These are phyloP conservation scores for Alethe castanea DNA, from an alignment of 2,113 vertebrate genomes.

Conservation along the genomic window DNA sequence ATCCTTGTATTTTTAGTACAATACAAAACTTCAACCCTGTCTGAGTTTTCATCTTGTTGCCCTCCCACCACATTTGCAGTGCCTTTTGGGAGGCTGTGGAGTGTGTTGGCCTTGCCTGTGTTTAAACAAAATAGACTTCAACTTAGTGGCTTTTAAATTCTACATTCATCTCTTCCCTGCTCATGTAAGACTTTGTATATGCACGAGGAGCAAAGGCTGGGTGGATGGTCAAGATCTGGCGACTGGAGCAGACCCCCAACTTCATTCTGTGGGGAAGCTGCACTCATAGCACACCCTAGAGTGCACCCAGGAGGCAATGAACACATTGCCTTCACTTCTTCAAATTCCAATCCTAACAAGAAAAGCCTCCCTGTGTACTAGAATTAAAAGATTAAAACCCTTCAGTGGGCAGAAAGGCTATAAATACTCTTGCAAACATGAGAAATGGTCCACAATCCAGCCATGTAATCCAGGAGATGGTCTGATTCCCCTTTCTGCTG, in stretches of 20 bases:
- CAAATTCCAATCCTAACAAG: background rate
- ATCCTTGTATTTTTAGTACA: background rate
- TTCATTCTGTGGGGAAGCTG: background rate
- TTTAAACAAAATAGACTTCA: background rate
- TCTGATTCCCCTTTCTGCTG: background rate
- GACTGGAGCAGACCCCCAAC: background rate
- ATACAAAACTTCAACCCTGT: background rate
- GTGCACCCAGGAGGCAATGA: background rate
- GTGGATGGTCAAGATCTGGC: background rate
- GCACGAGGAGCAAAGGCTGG: background rate
- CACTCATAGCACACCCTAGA: background rate
- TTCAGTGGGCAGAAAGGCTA: background rate
- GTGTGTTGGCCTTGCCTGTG: background rate
- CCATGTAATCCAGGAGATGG: background rate
- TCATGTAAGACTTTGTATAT: background rate
- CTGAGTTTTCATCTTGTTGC: background rate
- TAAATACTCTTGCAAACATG: background rate
- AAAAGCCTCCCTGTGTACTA: background rate
- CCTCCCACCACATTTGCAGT: background rate
- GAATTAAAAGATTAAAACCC: background rate
- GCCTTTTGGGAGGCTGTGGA: background rate
- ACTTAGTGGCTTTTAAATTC: background rate
- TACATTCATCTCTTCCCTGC: background rate
- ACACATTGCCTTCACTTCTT: background rate
- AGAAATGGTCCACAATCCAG: accelerated